Conservation (phyloP, 2,888 invertebrate genomes). For the Dysmachus trigonus region DNA sequence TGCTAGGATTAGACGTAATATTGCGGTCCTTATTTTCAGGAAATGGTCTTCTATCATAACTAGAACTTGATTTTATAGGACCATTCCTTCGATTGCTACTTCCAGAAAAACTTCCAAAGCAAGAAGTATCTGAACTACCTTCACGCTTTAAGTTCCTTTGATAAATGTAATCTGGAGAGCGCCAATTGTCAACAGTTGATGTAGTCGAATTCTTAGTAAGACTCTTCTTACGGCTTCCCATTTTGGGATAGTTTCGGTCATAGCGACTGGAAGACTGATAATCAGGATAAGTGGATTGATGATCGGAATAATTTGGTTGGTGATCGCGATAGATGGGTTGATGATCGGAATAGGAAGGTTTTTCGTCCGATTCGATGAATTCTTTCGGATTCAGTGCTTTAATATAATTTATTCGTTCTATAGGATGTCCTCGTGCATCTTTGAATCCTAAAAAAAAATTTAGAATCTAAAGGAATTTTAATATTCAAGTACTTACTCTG, state of each 20-base stretch:
- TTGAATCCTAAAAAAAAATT: slow-evolving; percentile 67
- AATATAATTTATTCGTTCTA: slow-evolving; percentile 71
- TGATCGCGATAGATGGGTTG: not conserved
- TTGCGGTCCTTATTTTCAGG: not conserved
- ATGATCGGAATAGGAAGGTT: not conserved
- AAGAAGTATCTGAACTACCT: not conserved
- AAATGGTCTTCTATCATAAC: not conserved
- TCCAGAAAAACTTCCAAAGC: not conserved
- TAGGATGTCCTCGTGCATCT: slow-evolving; percentile 73
- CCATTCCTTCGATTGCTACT: not conserved
- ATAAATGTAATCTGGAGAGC: not conserved
- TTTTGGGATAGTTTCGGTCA: no score
- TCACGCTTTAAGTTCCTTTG: not conserved
- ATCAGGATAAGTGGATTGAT: no score
- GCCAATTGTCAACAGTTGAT: not conserved
- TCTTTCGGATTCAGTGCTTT: not conserved
- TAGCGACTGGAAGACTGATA: no score
- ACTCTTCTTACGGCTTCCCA: not conserved
- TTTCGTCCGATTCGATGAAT: not conserved
- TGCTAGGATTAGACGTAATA: not conserved
- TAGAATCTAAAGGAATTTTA: not conserved
- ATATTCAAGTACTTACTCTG: slow-evolving; percentile 65
- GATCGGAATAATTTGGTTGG: not conserved
- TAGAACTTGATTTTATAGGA: not conserved
- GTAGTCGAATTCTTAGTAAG: not conserved